Evolutionary conservation across 2,113 vertebrate species (phyloP).

Genomic region (Gallinago paraguaiae): DNA sequence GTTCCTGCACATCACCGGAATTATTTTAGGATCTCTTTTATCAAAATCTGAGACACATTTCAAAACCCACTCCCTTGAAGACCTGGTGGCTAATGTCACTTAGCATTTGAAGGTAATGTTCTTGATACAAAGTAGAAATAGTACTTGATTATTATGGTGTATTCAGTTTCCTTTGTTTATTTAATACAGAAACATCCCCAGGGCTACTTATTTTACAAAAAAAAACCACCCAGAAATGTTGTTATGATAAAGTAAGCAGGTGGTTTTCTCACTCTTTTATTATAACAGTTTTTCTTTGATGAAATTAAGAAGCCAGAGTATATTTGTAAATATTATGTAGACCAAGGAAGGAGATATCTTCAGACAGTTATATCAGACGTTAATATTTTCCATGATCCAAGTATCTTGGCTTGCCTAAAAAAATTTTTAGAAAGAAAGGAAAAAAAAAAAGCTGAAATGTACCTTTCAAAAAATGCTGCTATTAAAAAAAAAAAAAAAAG

Average conservation of each 20-base stretch:
- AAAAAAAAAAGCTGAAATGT: constrained; percentile 21
- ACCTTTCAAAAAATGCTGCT: constrained; percentile 51
- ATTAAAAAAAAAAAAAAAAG: constrained; percentile 9
- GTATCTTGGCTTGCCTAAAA: constrained; percentile 13
- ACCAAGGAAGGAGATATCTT: background rate
- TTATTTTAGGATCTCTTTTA: background rate
- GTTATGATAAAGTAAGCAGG: background rate
- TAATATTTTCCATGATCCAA: constrained; percentile 59
- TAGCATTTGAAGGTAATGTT: background rate
- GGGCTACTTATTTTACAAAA: background rate
- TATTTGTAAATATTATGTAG: background rate
- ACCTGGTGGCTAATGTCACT: background rate
- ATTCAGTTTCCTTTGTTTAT: background rate
- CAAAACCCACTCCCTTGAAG: background rate
- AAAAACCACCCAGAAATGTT: background rate
- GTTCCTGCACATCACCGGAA: background rate
- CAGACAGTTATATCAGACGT: background rate
- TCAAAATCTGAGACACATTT: background rate
- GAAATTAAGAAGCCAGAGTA: background rate
- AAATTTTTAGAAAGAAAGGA: background rate
- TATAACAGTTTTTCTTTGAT: background rate
- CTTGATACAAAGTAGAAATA: background rate
- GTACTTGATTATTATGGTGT: background rate
- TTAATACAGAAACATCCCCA: background rate
- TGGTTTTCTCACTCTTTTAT: background rate